A percentile compares a stretch with the other conserved stretches of the same genome.
These are phyloP conservation scores for Morpho deidamia DNA, from an alignment of 2,888 invertebrate species.

Conservation along the genomic window DNA sequence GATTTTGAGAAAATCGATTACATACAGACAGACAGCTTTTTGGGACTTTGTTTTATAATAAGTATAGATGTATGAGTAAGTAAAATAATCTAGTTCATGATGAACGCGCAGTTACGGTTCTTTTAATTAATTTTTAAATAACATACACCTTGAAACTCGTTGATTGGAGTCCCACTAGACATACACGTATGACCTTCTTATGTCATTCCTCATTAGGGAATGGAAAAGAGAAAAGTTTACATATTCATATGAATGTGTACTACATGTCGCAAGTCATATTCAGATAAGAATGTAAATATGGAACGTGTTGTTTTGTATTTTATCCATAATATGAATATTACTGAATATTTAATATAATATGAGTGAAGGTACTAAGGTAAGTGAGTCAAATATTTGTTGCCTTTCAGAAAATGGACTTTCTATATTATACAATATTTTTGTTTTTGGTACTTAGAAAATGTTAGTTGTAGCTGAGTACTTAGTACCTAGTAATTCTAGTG, in stretches of 20 bases:
- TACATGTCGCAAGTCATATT: conserved; percentile 4
- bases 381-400: no score
- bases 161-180: conserved; percentile 5
- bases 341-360: no score
- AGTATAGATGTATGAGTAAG: no score
- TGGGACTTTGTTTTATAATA: no score
- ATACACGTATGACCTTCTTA: conserved; percentile 19
- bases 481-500: no score
- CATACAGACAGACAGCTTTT: no score
- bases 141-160: conserved; percentile 6
- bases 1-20: no score
- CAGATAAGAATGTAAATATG: neutral
- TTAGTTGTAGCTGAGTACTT: no score
- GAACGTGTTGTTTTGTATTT: neutral
- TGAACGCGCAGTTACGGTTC: neutral
- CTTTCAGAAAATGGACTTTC: no score
- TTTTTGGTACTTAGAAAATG: no score
- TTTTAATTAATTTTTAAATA: conserved; percentile 11
- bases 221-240: conserved; percentile 9
- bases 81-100: neutral
- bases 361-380: no score
- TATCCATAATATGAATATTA: neutral
- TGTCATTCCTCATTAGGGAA: conserved; percentile 21
- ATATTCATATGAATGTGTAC: conserved; percentile 6
- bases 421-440: no score